These are phyloP conservation scores for Colaptes auratus DNA, from an alignment of 2,113 vertebrate species.

Conservation along the genomic window DNA sequence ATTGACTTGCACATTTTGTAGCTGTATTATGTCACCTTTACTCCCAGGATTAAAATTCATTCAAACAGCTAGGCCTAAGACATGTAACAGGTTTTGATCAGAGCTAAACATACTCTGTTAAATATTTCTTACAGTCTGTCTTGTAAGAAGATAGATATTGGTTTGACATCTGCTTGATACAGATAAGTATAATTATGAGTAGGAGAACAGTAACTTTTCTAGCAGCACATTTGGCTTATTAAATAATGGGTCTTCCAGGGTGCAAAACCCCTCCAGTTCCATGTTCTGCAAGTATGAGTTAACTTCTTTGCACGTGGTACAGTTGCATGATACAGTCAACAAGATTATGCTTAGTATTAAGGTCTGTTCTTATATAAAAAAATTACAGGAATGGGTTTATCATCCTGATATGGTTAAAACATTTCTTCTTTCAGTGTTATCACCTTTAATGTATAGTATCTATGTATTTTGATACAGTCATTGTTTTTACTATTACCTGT, in stretches of 20 bases:
- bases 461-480: not conserved
- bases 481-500: not conserved
- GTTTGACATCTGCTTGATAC: not conserved
- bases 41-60: not conserved
- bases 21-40: not conserved
- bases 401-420: not conserved
- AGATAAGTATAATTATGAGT: not conserved
- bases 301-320: not conserved
- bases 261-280: not conserved
- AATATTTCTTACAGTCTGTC: not conserved
- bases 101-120: not conserved
- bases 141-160: not conserved
- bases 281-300: not conserved
- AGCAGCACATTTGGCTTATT: not conserved
- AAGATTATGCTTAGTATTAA: not conserved
- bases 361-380: not conserved
- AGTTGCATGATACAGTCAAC: not conserved
- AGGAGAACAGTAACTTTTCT: not conserved
- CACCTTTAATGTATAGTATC: not conserved
- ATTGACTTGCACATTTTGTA: not conserved
- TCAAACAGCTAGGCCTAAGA: not conserved
- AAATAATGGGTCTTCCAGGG: not conserved
- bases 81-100: not conserved
- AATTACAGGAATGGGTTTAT: not conserved
- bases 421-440: not conserved